Conservation (phyloP, 2,797 vertebrate species). For the Coregonus sp. region DNA sequence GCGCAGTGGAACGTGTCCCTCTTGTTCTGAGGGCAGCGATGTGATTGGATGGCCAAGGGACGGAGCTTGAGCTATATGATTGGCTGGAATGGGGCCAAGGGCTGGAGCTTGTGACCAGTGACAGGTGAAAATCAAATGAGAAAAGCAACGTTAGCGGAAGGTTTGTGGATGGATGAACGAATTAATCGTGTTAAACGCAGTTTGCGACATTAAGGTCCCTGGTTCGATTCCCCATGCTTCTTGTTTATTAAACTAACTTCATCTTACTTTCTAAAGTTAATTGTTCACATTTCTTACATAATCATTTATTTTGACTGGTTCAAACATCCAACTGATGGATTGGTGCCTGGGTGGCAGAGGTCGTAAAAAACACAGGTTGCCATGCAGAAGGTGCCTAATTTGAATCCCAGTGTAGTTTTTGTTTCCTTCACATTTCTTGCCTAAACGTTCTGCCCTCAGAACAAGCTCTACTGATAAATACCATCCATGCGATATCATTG, state of each 20-base stretch:
- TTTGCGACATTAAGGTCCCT: not conserved
- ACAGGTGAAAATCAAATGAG: not conserved
- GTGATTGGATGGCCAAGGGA: not conserved
- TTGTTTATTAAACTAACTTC: not conserved
- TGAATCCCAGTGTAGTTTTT: not conserved
- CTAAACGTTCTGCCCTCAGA: not conserved
- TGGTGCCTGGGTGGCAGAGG: not conserved
- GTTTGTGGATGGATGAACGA: not conserved
- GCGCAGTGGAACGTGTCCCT: not conserved
- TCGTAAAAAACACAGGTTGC: not conserved
- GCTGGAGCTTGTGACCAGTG: not conserved
- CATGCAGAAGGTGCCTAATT: not conserved
- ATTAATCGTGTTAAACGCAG: not conserved
- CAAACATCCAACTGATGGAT: not conserved
- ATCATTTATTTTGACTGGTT: not conserved
- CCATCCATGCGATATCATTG: too few relatives aligned
- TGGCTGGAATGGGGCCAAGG: not conserved
- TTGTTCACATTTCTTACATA: not conserved
- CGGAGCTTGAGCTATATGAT: not conserved
- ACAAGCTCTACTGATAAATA: too few relatives aligned
- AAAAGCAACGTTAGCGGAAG: not conserved
- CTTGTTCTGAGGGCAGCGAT: not conserved
- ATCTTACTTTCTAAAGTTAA: not conserved
- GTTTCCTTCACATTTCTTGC: not conserved
- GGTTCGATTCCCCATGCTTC: not conserved